Conservation (phyloP, 2,888 invertebrate species). For the Nomada ruficornis region DNA sequence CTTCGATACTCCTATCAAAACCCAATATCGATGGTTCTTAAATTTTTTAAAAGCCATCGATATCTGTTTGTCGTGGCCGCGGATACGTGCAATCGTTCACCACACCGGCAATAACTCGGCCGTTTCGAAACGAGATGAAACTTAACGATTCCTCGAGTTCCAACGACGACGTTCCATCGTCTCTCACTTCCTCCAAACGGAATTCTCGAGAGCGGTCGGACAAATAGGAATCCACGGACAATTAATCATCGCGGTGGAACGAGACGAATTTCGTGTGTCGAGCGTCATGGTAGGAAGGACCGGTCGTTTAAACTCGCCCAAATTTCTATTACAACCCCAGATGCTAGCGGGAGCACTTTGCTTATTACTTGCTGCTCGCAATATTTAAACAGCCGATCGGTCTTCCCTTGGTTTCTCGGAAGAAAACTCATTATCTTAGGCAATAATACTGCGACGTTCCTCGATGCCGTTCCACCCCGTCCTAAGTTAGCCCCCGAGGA, state of each 20-base stretch:
- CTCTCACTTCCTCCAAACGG: too few species aligned
- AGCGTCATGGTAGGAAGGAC: not conserved
- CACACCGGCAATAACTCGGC: conserved; percentile 25
- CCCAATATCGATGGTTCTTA: conserved; percentile 54
- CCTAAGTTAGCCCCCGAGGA: conserved; percentile 55
- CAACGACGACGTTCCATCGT: not conserved
- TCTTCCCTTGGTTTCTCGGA: conserved; percentile 55
- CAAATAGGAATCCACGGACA: conserved; percentile 26
- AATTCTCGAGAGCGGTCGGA: conserved; percentile 7
- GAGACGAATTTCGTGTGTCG: conserved; percentile 23
- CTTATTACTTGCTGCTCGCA: conserved; percentile 64
- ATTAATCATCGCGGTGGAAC: conserved; percentile 36
- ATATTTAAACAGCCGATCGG: conserved; percentile 70
- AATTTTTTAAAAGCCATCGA: conserved; percentile 51
- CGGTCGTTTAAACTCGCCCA: conserved; percentile 44
- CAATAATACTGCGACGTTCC: conserved; percentile 65
- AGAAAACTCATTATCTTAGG: conserved; percentile 71
- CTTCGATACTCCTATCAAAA: conserved; percentile 53
- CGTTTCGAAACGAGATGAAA: not conserved
- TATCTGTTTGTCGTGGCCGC: conserved; percentile 29
- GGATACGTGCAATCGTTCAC: not conserved
- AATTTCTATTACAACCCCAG: conserved; percentile 52
- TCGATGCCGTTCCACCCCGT: conserved; percentile 12
- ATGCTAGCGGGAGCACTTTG: conserved; percentile 58
- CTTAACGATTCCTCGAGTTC: conserved; percentile 4